Percentiles rank a stretch among this genome's conserved stretches.
Evolutionary conservation across 2,888 invertebrate species (phyloP).

Genomic region (Orthosia incerta): DNA sequence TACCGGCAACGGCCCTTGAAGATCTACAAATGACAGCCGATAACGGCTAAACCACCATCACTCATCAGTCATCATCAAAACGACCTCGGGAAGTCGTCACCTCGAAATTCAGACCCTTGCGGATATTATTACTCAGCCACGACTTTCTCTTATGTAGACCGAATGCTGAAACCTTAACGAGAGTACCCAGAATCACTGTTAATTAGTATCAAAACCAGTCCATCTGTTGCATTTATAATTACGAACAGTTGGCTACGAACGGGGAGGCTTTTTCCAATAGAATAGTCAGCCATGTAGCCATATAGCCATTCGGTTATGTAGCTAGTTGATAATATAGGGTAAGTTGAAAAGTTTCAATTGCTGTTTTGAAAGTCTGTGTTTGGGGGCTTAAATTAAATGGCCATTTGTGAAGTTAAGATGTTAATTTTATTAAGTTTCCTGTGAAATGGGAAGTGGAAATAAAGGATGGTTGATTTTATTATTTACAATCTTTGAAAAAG

Average conservation of each 20-base stretch:
- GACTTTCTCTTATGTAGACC: neutral
- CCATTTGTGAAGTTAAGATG: neutral
- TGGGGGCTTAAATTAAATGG: neutral
- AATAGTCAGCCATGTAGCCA: constrained; percentile 8
- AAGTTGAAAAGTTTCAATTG: constrained; percentile 8
- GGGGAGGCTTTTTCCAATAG: constrained; percentile 32
- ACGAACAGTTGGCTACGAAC: constrained; percentile 35
- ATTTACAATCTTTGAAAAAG: neutral
- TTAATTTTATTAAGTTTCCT: neutral
- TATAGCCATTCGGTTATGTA: constrained; percentile 4
- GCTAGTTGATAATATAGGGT: constrained; percentile 2
- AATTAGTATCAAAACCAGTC: constrained; percentile 70
- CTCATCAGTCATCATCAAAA: too few species aligned
- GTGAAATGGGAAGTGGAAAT: neutral
- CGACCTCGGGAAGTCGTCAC: too few species aligned
- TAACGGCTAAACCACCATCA: too few species aligned
- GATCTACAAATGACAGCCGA: too few species aligned
- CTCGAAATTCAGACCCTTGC: too few species aligned
- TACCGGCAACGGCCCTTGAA: too few species aligned
- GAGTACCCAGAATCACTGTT: constrained; percentile 66
- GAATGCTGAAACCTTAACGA: constrained; percentile 30
- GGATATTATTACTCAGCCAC: too few species aligned
- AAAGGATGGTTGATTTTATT: neutral
- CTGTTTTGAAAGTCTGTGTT: constrained; percentile 15
- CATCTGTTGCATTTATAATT: constrained; percentile 71